These are phyloP conservation scores for Dipodomys spectabilis DNA, from an alignment of 2,113 vertebrate species.

Conservation along the genomic window DNA sequence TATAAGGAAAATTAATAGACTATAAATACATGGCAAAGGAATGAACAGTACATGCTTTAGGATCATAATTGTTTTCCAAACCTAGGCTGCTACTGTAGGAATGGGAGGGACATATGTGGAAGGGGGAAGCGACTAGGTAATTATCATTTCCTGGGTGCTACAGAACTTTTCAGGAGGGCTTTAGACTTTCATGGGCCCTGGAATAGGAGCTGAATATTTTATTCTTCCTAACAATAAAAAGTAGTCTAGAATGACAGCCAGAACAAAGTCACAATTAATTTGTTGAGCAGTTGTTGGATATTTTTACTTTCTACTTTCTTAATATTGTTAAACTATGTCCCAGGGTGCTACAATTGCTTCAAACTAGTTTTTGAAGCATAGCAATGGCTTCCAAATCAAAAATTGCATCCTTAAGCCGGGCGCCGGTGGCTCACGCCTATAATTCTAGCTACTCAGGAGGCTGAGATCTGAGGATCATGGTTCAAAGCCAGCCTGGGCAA, in stretches of 20 bases:
- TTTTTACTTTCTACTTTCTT: constrained; percentile 1
- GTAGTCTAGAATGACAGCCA: background rate
- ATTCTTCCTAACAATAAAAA: background rate
- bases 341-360: background rate
- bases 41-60: background rate
- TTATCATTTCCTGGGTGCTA: background rate
- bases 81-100: background rate
- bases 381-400: background rate
- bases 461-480: no score
- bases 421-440: no score
- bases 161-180: background rate
- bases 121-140: background rate
- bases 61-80: background rate
- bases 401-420: background rate
- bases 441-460: no score
- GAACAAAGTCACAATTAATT: background rate
- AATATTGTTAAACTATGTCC: background rate
- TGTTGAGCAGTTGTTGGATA: background rate
- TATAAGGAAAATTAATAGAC: background rate
- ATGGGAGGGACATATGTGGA: background rate
- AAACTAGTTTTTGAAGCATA: background rate
- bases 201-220: background rate
- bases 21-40: background rate
- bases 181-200: background rate
- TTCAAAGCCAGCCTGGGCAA: no score